These are phyloP conservation scores for Agrenia bidenticulata DNA, from an alignment of 2,888 invertebrate species.

Conservation along the genomic window DNA sequence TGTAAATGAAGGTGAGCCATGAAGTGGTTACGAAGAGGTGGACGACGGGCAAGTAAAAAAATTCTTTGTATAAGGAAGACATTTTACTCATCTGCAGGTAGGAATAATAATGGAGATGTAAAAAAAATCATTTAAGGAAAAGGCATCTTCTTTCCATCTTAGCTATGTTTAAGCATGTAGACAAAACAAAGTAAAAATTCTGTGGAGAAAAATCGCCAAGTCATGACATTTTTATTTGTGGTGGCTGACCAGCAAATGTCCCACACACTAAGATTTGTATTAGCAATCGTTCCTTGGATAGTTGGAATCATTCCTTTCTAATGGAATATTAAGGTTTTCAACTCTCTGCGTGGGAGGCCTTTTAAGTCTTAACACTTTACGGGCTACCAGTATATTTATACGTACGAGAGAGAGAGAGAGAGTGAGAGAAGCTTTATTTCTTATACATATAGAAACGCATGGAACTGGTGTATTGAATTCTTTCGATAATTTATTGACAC, in stretches of 20 bases:
- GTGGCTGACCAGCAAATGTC: slow-evolving; percentile 4
- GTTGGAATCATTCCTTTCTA: not conserved
- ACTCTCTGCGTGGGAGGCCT: slow-evolving; percentile 6
- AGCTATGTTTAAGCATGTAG: slow-evolving; percentile 7
- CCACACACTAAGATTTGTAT: not conserved
- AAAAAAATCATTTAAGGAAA: not conserved
- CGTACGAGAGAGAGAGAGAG: too few relatives aligned
- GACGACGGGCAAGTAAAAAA: not conserved
- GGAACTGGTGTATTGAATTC: too few relatives aligned
- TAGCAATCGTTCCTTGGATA: not conserved
- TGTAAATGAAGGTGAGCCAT: slow-evolving; percentile 48
- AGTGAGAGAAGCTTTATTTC: too few relatives aligned
- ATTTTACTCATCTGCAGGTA: not conserved
- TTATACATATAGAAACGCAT: too few relatives aligned
- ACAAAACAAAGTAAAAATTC: slow-evolving; percentile 13
- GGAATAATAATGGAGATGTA: not conserved
- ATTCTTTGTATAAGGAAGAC: not conserved
- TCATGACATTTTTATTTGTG: slow-evolving; percentile 8
- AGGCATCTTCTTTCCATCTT: not conserved
- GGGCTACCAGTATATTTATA: too few relatives aligned
- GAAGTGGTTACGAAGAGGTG: not conserved
- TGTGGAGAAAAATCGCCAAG: not conserved
- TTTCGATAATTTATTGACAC: too few relatives aligned
- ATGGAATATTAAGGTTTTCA: not conserved
- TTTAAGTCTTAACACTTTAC: not conserved